Base-by-base conservation (phyloP, 1,140 invertebrate genomes). In the Microplitis mediator region DNA sequence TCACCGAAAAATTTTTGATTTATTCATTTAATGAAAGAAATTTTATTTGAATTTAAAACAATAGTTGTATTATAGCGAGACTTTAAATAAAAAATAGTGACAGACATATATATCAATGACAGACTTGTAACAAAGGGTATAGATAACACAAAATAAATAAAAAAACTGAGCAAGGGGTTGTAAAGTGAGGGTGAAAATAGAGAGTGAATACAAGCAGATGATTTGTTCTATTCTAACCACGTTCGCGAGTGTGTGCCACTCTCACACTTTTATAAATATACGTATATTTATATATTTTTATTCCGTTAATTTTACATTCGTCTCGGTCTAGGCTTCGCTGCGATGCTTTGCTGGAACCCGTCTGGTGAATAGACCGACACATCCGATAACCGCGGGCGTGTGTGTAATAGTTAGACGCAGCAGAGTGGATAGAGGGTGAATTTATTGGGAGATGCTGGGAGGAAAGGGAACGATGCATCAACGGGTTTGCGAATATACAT, bases 211-310 rank as follows among this genome's bases (percentile, higher is more conserved):
- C 68, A 65, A 62, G 36, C 69, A 52, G 58, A 66, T 70, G 39
- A 81, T 79, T 81, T 76, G 78, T 75, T 82, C 76, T 72, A 83
- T 85, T 82, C 80, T 74, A 76, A 76, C 80, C 80, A 81, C 80
- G 78, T 81, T 71, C 79, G 71, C 72, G 58, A 32, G 50, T 68
- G 56, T 62, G 36, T 62, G 69, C 50, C 14, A 68, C 54, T 52
- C 63, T 56, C 60, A 32, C 58, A 39, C 54, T 56, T 8, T 16
- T 58, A 14, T 56, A 6, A 16, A 23, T 31, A 45, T 60, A 45
- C 71, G 16, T 31, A 3, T 69, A 56, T 61, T 13, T 32, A 45
- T 31, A 58, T 31, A 54, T 16, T 54, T 61, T 60, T 69, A 60
- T 58, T 69, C 6, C 16, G 60, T 69, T 69, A 50, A 31, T n/a